phyloP scores from a whole-genome alignment of 1,140 invertebrate species.

The Elymnias hypermnestra region DNA sequence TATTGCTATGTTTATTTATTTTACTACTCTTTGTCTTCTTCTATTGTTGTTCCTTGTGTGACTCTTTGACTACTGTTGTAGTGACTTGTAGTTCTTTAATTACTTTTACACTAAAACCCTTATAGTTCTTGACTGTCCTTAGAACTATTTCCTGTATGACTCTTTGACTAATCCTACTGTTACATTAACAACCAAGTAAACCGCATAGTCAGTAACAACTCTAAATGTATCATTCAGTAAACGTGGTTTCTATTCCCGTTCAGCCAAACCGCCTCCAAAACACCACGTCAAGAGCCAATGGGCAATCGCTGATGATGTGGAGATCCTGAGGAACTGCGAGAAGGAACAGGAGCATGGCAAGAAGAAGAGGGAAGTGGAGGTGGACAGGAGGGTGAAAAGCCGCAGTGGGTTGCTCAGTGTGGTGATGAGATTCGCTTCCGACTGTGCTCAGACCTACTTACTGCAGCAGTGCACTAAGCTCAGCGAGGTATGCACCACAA shows the following conservation, averaged over 20 bases:
- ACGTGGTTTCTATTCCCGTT: constrained; percentile 1
- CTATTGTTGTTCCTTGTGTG: no score
- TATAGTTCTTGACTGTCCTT: no score
- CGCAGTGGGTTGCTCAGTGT: background rate
- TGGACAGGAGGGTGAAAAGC: constrained; percentile 40
- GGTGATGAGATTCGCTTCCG: constrained; percentile 64
- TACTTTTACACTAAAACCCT: no score
- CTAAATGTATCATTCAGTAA: no score
- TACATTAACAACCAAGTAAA: no score
- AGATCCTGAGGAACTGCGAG: constrained; percentile 28
- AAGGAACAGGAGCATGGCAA: constrained; percentile 11
- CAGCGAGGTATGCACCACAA: constrained; percentile 63
- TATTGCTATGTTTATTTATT: no score
- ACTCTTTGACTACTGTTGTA: no score
- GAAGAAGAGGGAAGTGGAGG: constrained; percentile 25
- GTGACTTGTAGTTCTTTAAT: no score
- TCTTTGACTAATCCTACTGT: no score
- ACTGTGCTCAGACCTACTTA: constrained; percentile 67
- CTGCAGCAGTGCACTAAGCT: constrained; percentile 70
- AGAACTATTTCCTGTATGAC: no score
- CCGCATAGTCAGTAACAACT: no score
- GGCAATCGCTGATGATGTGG: constrained; percentile 49
- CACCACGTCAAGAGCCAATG: constrained; percentile 56
- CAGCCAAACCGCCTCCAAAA: constrained; percentile 52
- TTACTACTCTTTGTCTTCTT: no score